Evolutionary conservation across 2,888 invertebrate species (phyloP), one percentile per base, ranked within the genome.

Genomic region (Apoderus coryli): DNA sequence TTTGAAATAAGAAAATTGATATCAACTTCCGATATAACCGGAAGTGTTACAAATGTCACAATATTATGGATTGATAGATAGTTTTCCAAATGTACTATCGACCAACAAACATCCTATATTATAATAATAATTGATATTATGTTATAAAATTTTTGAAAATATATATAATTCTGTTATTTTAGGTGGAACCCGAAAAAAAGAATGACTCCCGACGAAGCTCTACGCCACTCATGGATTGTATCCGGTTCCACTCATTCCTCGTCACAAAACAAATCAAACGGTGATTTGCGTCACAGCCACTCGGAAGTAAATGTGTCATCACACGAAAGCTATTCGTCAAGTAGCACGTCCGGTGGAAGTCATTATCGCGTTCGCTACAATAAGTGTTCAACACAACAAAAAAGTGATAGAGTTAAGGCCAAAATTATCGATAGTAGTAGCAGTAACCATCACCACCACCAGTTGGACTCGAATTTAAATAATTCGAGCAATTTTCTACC

Each of bases 101-200:
- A n/a, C n/a, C n/a, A n/a, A n/a, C n/a, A n/a, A n/a, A n/a, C n/a
- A n/a, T n/a, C n/a, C n/a, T n/a, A n/a, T n/a, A n/a, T n/a, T n/a
- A n/a, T n/a, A n/a, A n/a, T n/a, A n/a, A n/a, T n/a, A n/a, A n/a
- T n/a, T n/a, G n/a, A n/a, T n/a, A n/a, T n/a, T n/a, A n/a, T n/a
- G n/a, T n/a, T n/a, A n/a, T n/a, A n/a, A n/a, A n/a, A n/a, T n/a
- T n/a, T n/a, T n/a, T n/a, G n/a, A n/a, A n/a, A n/a, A n/a, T n/a
- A n/a, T n/a, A n/a, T n/a, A 19, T n/a, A 19, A 7, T n/a, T n/a
- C 6, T n/a, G 19, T 32, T 36, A 27, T 52, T 52, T 3, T 60
- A 85, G 85, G 57, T 93, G 92, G 92, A 89, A 92, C 60, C 82
- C 90, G 10, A 77, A 78, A 51, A 79, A 81, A 38, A 74, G 92